These are phyloP conservation scores for Chloroclystis v-ata DNA, from an alignment of 2,888 invertebrate genomes.

Conservation along the genomic window DNA sequence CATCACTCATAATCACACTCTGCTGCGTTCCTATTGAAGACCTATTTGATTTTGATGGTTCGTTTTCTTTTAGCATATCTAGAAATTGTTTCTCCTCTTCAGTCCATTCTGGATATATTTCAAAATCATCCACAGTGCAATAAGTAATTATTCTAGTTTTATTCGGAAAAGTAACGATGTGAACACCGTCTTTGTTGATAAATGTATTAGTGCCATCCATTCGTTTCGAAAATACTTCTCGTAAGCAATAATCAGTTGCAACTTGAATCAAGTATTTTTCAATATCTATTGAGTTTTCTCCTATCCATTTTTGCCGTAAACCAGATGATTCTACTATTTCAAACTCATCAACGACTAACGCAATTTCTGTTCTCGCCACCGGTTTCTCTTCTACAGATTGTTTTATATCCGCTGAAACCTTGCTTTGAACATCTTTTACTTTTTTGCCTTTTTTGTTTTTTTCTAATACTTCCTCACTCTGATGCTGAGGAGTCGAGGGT, in stretches of 20 bases:
- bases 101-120: conserved; percentile 65
- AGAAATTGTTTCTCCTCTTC: conserved; percentile 54
- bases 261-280: conserved; percentile 59
- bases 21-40: conserved; percentile 40
- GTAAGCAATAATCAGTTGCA: conserved; percentile 62
- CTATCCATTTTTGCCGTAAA: conserved; percentile 49
- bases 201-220: conserved; percentile 63
- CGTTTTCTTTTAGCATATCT: conserved; percentile 40
- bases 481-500: conserved; percentile 15
- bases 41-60: conserved; percentile 37
- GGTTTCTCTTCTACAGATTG: conserved; percentile 27
- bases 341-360: conserved; percentile 57
- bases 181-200: conserved; percentile 61
- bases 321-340: conserved; percentile 56
- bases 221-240: conserved; percentile 63
- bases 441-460: conserved; percentile 52
- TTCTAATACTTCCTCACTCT: conserved; percentile 39
- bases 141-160: conserved; percentile 60
- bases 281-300: conserved; percentile 38
- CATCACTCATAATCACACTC: not conserved
- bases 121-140: conserved; percentile 52
- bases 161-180: conserved; percentile 59
- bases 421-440: conserved; percentile 41
- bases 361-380: conserved; percentile 36
- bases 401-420: conserved; percentile 41